phyloP scores from a whole-genome alignment of 2,888 invertebrate species.

The Morpho achilles region DNA sequence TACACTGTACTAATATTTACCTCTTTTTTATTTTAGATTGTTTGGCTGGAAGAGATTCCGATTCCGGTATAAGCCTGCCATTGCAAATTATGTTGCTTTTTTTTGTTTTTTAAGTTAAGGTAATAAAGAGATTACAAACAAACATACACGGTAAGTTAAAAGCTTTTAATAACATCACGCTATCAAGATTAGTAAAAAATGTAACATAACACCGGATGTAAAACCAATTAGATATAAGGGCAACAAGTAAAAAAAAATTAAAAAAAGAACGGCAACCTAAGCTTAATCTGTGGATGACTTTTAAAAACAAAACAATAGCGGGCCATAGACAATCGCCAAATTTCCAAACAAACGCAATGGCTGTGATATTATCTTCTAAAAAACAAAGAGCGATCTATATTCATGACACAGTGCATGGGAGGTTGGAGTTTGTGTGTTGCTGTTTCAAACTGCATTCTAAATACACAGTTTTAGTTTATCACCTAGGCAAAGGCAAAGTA shows the following conservation, averaged over 20 bases:
- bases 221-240: constrained; percentile 19
- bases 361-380: constrained; percentile 47
- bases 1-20: no score
- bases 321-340: constrained; percentile 57
- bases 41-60: no score
- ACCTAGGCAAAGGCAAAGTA: no score
- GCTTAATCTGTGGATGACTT: constrained; percentile 39
- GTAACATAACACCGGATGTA: constrained; percentile 16
- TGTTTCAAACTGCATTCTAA: not conserved
- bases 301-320: constrained; percentile 49
- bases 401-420: constrained; percentile 39
- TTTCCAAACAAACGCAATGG: constrained; percentile 57
- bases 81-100: no score
- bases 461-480: no score
- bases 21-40: no score
- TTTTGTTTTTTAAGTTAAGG: no score
- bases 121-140: no score
- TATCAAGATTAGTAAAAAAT: no score
- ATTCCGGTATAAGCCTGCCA: no score
- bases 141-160: no score
- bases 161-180: no score
- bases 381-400: constrained; percentile 35
- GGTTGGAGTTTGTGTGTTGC: constrained; percentile 6
- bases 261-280: constrained; percentile 2
- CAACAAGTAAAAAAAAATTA: constrained; percentile 3